Base-by-base conservation (phyloP, 2,888 invertebrate species). In the Cylloceria caligata region DNA sequence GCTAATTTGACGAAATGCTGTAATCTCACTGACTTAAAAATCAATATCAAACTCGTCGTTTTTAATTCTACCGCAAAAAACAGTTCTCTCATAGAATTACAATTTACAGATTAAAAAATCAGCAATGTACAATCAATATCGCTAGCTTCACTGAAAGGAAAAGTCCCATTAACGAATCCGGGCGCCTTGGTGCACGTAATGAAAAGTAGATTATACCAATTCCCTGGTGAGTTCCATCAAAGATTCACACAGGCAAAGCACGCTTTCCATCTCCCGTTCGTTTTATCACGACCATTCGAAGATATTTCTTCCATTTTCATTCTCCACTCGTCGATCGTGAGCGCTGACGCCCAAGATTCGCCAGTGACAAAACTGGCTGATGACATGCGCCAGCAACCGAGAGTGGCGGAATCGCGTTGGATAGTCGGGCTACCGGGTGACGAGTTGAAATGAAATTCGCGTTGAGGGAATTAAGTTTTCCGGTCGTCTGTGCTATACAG, bases 371-470 rank as follows among this genome's bases (percentile, higher is more conserved):
- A 69, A 57, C 24, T 34, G 39, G 67, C 34, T 39, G 80, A 65
- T 39, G 80, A 65, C 71, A 42, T 34, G 67, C 71, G 16, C 67
- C 47, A 39, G 36, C 49, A 19, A 7, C 7, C 27, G n/a, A 36
- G 64, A 47, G 36, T 1, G 21, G 30, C 55, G 42, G 27, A 16
- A 74, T 74, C 68, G 16, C 34, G 52, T 42, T 55, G 57, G 42
- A 47, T 55, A 65, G 16, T 34, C 52, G 34, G 19, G 47, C 69
- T 30, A 30, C 5, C 5, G 30, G 24, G 64, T 69, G 57, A 64
- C 75, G 27, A 80, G 69, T 80, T 49, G 67, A 55, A 80, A 80
- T 76, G 16, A 76, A 80, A 80, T 76, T 76, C 55, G 67, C 75
- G 60, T 60, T 47, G 67, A 80, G 76, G 76, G 71, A 80, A 80